Conservation (phyloP, 2,113 vertebrate species). For the Rostratula benghalensis region DNA sequence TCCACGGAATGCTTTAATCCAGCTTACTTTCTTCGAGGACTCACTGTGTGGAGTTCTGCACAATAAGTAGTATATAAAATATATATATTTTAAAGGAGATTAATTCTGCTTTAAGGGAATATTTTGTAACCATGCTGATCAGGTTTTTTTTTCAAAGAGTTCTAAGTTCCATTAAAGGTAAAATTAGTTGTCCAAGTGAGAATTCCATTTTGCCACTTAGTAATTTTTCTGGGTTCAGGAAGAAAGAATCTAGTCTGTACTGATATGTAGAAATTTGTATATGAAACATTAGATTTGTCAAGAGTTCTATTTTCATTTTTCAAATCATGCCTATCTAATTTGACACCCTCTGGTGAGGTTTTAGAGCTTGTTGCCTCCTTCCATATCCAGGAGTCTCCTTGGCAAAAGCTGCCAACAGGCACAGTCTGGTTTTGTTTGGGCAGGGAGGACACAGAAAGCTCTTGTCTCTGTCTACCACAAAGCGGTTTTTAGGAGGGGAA, state of each 20-base stretch:
- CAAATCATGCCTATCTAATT: not conserved
- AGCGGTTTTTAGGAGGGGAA: not conserved
- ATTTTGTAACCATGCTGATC: not conserved
- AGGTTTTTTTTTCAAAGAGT: not conserved
- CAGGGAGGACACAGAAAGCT: not conserved
- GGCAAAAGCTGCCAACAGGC: not conserved
- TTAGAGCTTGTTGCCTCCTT: not conserved
- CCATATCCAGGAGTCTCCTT: not conserved
- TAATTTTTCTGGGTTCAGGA: not conserved
- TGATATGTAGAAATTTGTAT: not conserved
- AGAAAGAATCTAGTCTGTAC: not conserved
- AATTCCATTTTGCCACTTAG: not conserved
- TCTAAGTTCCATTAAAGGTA: not conserved
- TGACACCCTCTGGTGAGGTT: not conserved
- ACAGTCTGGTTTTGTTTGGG: not conserved
- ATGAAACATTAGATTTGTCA: not conserved
- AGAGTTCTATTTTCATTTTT: not conserved
- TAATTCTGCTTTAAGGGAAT: not conserved
- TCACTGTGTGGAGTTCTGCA: not conserved
- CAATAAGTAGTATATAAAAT: not conserved
- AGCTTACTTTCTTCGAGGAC: not conserved
- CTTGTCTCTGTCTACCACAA: not conserved
- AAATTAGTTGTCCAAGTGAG: not conserved
- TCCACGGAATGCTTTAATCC: not conserved
- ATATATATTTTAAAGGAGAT: not conserved